Percentiles rank a stretch among this genome's conserved stretches.
These are phyloP conservation scores for Eristalis tenax DNA, from an alignment of 2,888 invertebrate species.

Conservation along the genomic window DNA sequence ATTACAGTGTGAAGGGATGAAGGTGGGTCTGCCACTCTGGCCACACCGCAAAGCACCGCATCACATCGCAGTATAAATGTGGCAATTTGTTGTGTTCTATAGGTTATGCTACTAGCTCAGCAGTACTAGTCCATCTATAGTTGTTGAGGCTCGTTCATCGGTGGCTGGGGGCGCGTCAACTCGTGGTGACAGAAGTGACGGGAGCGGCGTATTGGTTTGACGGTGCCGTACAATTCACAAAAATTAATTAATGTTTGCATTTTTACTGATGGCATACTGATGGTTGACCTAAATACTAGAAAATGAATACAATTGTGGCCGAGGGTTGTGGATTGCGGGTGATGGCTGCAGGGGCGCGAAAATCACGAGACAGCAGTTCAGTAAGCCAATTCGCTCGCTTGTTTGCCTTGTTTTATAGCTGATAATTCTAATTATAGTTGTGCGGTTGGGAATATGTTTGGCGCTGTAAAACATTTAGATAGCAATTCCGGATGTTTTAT, in stretches of 20 bases:
- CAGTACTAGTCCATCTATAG: background rate
- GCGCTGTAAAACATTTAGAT: slow-evolving; percentile 18
- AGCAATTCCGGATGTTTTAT: background rate
- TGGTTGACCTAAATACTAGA: slow-evolving; percentile 47
- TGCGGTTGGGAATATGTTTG: slow-evolving; percentile 38
- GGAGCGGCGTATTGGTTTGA: slow-evolving; percentile 24
- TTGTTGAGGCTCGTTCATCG: slow-evolving; percentile 18
- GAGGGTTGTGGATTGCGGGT: background rate
- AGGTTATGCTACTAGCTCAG: slow-evolving; percentile 22
- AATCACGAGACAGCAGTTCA: slow-evolving; percentile 10
- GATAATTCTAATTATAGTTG: slow-evolving; percentile 57
- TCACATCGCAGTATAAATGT: slow-evolving; percentile 18
- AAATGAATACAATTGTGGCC: slow-evolving; percentile 10
- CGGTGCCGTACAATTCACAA: slow-evolving; percentile 49
- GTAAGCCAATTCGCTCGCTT: slow-evolving; percentile 16
- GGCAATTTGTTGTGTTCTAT: slow-evolving; percentile 33
- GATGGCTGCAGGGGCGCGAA: background rate
- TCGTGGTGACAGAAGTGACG: slow-evolving; percentile 22
- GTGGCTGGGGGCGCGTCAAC: slow-evolving; percentile 44
- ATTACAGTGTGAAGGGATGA: slow-evolving; percentile 17
- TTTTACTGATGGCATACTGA: slow-evolving; percentile 54
- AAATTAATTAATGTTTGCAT: slow-evolving; percentile 67
- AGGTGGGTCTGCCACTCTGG: background rate
- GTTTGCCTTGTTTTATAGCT: slow-evolving; percentile 31
- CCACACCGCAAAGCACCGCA: slow-evolving; percentile 24